phyloP scores from a whole-genome alignment of 2,797 vertebrate genomes.

The Argya squamiceps region DNA sequence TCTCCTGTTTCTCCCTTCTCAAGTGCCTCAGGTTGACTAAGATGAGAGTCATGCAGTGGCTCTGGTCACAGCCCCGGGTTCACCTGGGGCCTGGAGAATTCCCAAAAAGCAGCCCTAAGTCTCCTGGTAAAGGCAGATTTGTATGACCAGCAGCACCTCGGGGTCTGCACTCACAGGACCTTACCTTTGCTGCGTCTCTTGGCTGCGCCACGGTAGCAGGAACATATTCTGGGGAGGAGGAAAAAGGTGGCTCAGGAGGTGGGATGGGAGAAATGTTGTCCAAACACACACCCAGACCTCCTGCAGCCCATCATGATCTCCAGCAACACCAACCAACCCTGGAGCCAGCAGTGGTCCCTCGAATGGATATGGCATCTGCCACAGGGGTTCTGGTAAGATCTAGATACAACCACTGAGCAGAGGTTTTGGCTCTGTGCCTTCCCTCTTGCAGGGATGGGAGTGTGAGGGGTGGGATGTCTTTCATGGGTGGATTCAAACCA shows the following conservation, averaged over 20 bases:
- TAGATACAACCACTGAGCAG: not conserved
- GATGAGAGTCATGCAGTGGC: not conserved
- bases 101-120: not conserved
- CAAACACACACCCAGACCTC: not conserved
- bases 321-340: not conserved
- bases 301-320: not conserved
- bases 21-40: not conserved
- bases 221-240: not conserved
- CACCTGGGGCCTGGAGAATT: not conserved
- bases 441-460: not conserved
- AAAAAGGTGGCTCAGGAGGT: not conserved
- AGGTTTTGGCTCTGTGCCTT: not conserved
- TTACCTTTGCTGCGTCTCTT: conserved; percentile 66
- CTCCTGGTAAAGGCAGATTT: not conserved
- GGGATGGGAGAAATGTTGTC: fast-evolving
- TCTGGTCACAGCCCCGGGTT: fast-evolving
- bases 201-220: not conserved
- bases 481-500: not conserved
- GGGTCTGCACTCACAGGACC: fast-evolving
- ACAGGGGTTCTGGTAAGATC: fast-evolving
- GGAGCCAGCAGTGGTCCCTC: not conserved
- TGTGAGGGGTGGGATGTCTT: not conserved
- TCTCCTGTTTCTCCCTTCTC: not conserved
- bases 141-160: fast-evolving
- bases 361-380: not conserved